Percentiles rank a stretch among this genome's conserved stretches.
These are phyloP conservation scores for Corythaixoides concolor DNA, from an alignment of 2,113 vertebrate genomes.

Conservation along the genomic window DNA sequence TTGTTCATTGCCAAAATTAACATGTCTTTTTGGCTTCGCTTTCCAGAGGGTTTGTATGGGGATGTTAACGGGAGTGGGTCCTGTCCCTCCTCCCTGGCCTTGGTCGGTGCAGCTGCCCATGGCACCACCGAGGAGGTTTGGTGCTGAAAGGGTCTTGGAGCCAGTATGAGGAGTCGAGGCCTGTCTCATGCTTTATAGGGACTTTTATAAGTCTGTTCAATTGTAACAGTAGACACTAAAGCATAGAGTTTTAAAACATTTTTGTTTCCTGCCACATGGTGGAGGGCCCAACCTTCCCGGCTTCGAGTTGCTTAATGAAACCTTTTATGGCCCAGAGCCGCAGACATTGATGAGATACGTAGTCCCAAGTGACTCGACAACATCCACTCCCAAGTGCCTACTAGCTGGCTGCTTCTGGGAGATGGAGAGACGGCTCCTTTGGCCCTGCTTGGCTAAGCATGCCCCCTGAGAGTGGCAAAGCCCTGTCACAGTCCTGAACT, in stretches of 20 bases:
- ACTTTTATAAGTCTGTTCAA: not conserved
- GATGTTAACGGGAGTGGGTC: accelerated
- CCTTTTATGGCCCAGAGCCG: not conserved
- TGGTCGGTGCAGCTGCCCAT: not conserved
- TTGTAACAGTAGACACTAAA: not conserved
- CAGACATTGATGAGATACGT: not conserved
- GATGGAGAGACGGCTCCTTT: not conserved
- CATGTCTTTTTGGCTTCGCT: not conserved
- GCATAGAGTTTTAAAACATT: not conserved
- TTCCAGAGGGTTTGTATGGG: not conserved
- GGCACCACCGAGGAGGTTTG: not conserved
- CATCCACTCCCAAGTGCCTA: not conserved
- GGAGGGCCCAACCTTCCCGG: not conserved
- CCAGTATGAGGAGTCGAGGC: not conserved
- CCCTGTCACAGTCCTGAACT: not conserved
- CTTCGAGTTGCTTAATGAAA: not conserved
- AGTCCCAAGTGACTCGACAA: not conserved
- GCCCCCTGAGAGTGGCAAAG: not conserved
- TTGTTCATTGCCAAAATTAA: not conserved
- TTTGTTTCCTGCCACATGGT: not conserved
- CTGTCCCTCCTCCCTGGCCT: not conserved
- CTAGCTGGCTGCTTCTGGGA: not conserved
- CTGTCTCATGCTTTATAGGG: not conserved
- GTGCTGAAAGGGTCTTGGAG: not conserved
- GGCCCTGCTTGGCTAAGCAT: not conserved